Conservation (phyloP, 2,113 vertebrate species). For the Labrus mixtus region DNA sequence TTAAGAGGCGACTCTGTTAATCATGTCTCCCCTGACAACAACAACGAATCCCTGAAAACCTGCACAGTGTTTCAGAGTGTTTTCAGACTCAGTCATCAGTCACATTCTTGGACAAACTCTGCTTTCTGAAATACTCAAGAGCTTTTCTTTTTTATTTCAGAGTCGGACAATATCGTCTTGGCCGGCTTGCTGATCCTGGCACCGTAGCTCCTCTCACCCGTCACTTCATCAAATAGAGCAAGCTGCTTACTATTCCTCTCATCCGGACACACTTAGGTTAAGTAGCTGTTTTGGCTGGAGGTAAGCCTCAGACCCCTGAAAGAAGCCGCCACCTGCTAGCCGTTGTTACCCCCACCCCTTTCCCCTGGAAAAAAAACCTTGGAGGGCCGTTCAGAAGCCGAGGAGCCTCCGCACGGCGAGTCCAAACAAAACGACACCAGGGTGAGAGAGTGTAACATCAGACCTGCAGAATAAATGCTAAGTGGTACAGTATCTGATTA, state of each 20-base stretch:
- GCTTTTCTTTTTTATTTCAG: background rate
- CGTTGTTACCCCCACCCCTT: conserved; percentile 36
- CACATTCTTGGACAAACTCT: background rate
- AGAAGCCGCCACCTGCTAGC: conserved; percentile 67
- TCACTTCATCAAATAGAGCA: conserved; percentile 52
- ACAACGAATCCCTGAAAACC: conserved; percentile 6
- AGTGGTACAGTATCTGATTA: conserved; percentile 74
- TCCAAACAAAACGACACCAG: conserved; percentile 57
- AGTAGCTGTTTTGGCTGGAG: conserved; percentile 71
- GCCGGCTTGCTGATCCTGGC: conserved; percentile 23
- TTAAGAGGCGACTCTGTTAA: conserved; percentile 4
- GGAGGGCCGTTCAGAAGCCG: conserved; percentile 39
- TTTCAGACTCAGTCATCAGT: background rate
- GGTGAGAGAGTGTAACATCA: conserved; percentile 63
- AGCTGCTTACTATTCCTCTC: conserved; percentile 66
- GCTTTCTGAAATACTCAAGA: background rate
- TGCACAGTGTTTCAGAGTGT: background rate
- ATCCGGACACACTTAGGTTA: conserved; percentile 68
- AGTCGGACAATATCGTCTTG: conserved; percentile 7
- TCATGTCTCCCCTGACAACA: conserved; percentile 6
- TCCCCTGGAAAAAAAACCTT: background rate
- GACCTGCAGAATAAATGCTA: conserved; percentile 65
- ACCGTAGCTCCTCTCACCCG: conserved; percentile 4
- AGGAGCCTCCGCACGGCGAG: conserved; percentile 32
- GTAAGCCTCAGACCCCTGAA: conserved; percentile 69